Conservation (phyloP, 2,113 vertebrate genomes). For the Pelodiscus sinensis region DNA sequence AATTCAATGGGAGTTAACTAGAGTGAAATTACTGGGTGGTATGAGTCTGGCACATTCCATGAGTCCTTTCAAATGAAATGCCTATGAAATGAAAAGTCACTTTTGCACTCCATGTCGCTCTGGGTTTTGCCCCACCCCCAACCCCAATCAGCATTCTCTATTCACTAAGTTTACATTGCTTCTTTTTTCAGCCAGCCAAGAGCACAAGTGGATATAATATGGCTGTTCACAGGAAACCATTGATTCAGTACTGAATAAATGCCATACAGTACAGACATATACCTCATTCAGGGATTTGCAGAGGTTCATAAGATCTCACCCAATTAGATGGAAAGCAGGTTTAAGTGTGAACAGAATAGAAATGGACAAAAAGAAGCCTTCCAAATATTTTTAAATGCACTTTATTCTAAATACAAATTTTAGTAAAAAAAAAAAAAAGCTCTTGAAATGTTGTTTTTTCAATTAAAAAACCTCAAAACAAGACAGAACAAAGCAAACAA, state of each 20-base stretch:
- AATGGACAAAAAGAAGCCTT: background rate
- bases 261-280: conserved; percentile 48
- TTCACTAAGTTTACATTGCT: conserved; percentile 67
- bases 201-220: conserved; percentile 60
- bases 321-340: conserved; percentile 52
- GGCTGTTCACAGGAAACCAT: conserved; percentile 65
- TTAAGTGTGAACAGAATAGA: conserved; percentile 37
- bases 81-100: conserved; percentile 37
- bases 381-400: background rate
- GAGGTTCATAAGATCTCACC: conserved; percentile 18
- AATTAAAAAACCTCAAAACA: background rate
- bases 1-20: background rate
- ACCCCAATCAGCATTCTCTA: conserved; percentile 51
- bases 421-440: background rate
- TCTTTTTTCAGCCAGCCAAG: conserved; percentile 65
- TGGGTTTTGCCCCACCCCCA: conserved; percentile 18
- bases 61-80: conserved; percentile 19
- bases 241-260: conserved; percentile 30
- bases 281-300: conserved; percentile 54
- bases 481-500: background rate
- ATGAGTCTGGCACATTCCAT: accelerated
- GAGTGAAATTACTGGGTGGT: background rate
- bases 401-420: conserved; percentile 6
- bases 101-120: conserved; percentile 28
- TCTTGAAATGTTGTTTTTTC: background rate